Conservation (phyloP, 2,888 invertebrate genomes). For the Labia minor region DNA sequence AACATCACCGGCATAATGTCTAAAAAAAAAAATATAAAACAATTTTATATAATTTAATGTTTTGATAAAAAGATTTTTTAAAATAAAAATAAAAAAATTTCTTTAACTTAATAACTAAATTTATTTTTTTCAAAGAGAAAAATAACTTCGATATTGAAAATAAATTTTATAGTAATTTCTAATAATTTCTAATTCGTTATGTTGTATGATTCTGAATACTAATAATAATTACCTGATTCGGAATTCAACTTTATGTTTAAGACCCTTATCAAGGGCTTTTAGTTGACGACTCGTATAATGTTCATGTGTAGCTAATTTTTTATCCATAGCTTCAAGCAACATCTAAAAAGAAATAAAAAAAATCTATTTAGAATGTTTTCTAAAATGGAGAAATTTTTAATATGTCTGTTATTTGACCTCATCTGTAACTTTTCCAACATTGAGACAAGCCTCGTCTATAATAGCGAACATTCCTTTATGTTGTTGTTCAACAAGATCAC, state of each 20-base stretch:
- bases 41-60: too few relatives aligned
- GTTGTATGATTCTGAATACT: too few relatives aligned
- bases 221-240: slow-evolving; percentile 74
- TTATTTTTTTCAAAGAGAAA: too few relatives aligned
- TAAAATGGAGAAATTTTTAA: neutral
- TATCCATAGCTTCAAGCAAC: slow-evolving; percentile 86
- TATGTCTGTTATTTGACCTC: too few relatives aligned
- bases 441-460: slow-evolving; percentile 94
- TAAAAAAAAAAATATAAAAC: slow-evolving; percentile 37
- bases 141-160: too few relatives aligned
- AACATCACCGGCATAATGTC: slow-evolving; percentile 95
- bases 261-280: slow-evolving; percentile 67
- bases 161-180: too few relatives aligned
- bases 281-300: slow-evolving; percentile 84
- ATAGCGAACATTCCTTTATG: slow-evolving; percentile 84
- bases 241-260: slow-evolving; percentile 69
- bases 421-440: slow-evolving; percentile 81
- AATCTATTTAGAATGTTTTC: neutral
- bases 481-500: slow-evolving; percentile 87
- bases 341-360: slow-evolving; percentile 41
- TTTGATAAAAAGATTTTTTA: slow-evolving; percentile 4
- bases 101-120: too few relatives aligned
- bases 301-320: slow-evolving; percentile 69
- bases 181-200: too few relatives aligned
- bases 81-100: slow-evolving; percentile 14